Evolutionary conservation across 2,797 vertebrate species (phyloP).

Genomic region (Trachops cirrhosus): DNA sequence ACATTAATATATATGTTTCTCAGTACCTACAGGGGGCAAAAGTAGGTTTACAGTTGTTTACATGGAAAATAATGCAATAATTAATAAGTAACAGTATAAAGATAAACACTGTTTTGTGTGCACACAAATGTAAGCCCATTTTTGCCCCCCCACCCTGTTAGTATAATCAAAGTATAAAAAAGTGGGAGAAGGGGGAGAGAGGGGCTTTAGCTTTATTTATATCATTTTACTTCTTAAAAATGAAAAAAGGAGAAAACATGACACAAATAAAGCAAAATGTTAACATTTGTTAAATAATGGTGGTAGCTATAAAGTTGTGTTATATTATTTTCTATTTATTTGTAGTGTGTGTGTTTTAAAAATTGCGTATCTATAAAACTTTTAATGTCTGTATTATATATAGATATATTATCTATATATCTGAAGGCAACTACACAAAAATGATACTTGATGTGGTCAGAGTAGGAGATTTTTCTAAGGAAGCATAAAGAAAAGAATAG

Average conservation of each 20-base stretch:
- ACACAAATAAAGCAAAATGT: neutral
- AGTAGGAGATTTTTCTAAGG: neutral
- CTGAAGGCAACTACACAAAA: neutral
- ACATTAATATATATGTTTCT: neutral
- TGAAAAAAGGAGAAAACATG: neutral
- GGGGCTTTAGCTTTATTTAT: neutral
- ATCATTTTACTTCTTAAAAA: neutral
- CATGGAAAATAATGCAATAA: neutral
- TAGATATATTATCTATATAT: neutral
- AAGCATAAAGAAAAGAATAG: neutral
- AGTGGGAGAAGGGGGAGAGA: neutral
- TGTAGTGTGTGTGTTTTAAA: neutral
- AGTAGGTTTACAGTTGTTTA: neutral
- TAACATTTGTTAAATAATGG: slow-evolving; percentile 5
- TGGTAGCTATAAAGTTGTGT: neutral
- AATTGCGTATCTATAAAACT: neutral
- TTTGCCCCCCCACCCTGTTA: neutral
- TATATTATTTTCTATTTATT: neutral
- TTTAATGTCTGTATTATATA: neutral
- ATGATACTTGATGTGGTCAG: neutral
- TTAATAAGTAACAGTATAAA: neutral
- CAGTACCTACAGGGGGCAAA: neutral
- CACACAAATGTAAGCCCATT: neutral
- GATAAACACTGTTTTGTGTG: neutral
- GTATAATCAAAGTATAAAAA: slow-evolving; percentile 18